A percentile compares a stretch with the other conserved stretches of the same genome.
These are phyloP conservation scores for Hemibates koningsi DNA, from an alignment of 2,113 vertebrate genomes.

Conservation along the genomic window DNA sequence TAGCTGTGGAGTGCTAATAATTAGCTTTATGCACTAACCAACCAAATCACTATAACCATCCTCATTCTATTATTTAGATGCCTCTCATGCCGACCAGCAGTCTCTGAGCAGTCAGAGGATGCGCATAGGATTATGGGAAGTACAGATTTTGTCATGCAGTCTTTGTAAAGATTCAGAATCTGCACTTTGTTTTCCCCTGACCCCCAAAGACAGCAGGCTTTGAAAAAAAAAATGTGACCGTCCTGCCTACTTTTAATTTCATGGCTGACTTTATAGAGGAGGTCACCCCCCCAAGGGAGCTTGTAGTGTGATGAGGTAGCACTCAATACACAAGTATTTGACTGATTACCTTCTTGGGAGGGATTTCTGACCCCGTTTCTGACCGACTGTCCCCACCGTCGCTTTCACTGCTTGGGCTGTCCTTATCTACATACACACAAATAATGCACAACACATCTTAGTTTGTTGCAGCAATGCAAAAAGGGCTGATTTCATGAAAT, in stretches of 20 bases:
- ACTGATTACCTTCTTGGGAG: slow-evolving; percentile 82
- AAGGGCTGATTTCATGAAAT: background rate
- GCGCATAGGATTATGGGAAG: background rate
- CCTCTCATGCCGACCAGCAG: fast-evolving
- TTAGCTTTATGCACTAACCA: background rate
- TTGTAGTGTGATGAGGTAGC: background rate
- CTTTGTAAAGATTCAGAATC: background rate
- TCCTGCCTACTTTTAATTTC: background rate
- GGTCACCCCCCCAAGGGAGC: background rate
- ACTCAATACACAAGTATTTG: background rate
- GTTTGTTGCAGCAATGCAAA: background rate
- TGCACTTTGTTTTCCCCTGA: background rate
- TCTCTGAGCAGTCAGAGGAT: background rate
- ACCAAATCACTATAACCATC: background rate
- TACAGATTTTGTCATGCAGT: background rate
- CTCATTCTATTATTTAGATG: background rate
- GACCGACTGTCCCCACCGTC: slow-evolving; percentile 88
- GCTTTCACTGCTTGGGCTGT: slow-evolving; percentile 91
- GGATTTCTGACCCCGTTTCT: slow-evolving; percentile 87
- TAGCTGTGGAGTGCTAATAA: background rate
- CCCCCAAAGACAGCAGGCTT: background rate
- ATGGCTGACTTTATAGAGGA: background rate
- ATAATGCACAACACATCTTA: background rate
- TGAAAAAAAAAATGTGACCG: fast-evolving
- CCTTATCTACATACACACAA: slow-evolving; percentile 76